Evolutionary conservation across 2,888 invertebrate species (phyloP).

Genomic region (Andrena haemorrhoa): DNA sequence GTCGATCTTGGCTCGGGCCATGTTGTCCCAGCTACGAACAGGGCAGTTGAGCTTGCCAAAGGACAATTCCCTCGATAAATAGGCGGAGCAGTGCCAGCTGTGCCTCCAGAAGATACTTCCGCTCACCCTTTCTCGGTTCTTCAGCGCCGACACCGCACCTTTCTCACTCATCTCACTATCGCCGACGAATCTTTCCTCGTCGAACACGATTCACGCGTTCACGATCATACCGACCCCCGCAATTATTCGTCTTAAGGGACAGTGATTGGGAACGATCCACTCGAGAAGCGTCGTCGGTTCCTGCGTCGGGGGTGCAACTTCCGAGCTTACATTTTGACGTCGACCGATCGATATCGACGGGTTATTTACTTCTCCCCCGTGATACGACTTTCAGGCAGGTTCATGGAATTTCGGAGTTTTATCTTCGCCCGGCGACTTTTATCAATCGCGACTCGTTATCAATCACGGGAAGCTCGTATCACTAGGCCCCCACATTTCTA

Average conservation of each 20-base stretch:
- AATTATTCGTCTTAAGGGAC: background rate
- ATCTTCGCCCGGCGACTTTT: background rate
- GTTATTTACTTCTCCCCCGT: background rate
- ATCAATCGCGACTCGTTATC: conserved; percentile 42
- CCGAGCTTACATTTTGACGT: conserved; percentile 43
- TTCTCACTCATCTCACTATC: conserved; percentile 74
- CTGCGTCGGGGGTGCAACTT: background rate
- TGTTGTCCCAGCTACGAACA: conserved; percentile 77
- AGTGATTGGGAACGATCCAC: background rate
- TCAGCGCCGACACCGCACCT: conserved; percentile 66
- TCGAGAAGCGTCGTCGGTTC: background rate
- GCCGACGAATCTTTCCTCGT: conserved; percentile 35
- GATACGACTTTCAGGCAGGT: conserved; percentile 26
- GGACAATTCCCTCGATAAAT: conserved; percentile 75
- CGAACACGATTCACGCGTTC: conserved; percentile 45
- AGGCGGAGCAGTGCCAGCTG: conserved; percentile 83
- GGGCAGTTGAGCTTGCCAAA: conserved; percentile 72
- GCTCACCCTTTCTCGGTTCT: conserved; percentile 74
- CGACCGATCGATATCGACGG: conserved; percentile 18
- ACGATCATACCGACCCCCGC: conserved; percentile 15
- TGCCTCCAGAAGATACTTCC: conserved; percentile 80
- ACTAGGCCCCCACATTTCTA: conserved; percentile 14
- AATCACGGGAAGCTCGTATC: conserved; percentile 18
- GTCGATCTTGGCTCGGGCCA: conserved; percentile 73
- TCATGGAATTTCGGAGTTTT: conserved; percentile 25